These are phyloP conservation scores for Macquaria australasica DNA, from an alignment of 2,113 vertebrate species.

Conservation along the genomic window DNA sequence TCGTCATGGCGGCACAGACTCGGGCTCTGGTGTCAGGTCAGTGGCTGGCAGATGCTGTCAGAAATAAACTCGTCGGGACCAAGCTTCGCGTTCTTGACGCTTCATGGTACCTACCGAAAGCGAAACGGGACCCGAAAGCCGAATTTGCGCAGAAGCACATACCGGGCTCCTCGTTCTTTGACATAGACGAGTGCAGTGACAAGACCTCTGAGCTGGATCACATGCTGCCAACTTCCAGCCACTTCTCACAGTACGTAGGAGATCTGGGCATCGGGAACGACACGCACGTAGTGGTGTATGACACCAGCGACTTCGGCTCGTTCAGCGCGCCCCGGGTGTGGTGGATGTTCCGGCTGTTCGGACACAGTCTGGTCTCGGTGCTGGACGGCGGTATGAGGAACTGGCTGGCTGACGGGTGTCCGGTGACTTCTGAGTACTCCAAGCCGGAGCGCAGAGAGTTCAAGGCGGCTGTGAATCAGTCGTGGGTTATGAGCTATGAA, in stretches of 20 bases:
- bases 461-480: constrained; percentile 76
- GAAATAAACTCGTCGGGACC: constrained; percentile 80
- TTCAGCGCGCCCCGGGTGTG: constrained; percentile 92
- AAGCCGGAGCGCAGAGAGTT: constrained; percentile 80
- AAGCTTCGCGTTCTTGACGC: constrained; percentile 89
- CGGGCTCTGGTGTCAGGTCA: constrained; percentile 88
- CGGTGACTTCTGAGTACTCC: constrained; percentile 77
- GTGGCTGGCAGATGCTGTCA: constrained; percentile 91
- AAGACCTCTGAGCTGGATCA: constrained; percentile 88
- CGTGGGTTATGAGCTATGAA: constrained; percentile 89
- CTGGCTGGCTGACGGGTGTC: constrained; percentile 87
- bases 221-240: constrained; percentile 87
- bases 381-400: constrained; percentile 92
- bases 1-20: constrained; percentile 86
- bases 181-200: constrained; percentile 92
- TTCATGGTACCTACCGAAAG: constrained; percentile 93
- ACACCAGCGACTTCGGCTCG: constrained; percentile 91
- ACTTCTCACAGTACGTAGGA: constrained; percentile 89
- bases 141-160: constrained; percentile 91
- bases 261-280: constrained; percentile 88
- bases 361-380: constrained; percentile 90
- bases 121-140: constrained; percentile 83
- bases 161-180: constrained; percentile 90
- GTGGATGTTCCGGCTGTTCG: constrained; percentile 98
- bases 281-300: constrained; percentile 95